Evolutionary conservation across 2,888 invertebrate species (phyloP).

Genomic region (Habrosyne pyritoides): DNA sequence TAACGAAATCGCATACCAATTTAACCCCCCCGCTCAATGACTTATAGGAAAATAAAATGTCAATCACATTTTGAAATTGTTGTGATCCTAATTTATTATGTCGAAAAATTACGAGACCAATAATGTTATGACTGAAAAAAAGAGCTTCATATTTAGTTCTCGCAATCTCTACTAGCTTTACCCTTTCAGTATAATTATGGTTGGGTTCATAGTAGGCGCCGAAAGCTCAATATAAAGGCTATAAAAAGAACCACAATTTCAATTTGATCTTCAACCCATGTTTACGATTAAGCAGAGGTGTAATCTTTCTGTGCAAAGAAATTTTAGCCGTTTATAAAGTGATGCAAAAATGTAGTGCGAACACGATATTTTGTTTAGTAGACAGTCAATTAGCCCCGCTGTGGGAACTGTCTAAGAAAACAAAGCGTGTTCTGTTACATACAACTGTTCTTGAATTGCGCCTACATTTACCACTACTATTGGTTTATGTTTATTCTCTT

Average conservation of each 20-base stretch:
- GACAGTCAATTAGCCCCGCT: slow-evolving; percentile 78
- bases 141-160: no score
- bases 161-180: no score
- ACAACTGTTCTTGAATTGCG: slow-evolving; percentile 68
- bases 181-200: no score
- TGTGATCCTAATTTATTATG: no score
- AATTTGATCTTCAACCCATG: neutral
- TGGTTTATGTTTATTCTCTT: slow-evolving; percentile 38
- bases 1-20: no score
- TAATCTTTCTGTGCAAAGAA: slow-evolving; percentile 14
- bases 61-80: no score
- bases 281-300: neutral
- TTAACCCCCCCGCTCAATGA: no score
- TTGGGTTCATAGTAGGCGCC: no score
- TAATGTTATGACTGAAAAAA: no score
- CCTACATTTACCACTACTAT: slow-evolving; percentile 45
- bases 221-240: neutral
- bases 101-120: no score
- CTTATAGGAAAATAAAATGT: no score
- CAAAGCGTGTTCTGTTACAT: slow-evolving; percentile 77
- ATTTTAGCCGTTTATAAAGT: slow-evolving; percentile 54
- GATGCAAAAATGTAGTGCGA: slow-evolving; percentile 64
- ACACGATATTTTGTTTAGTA: slow-evolving; percentile 72
- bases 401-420: slow-evolving; percentile 80
- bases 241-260: neutral